phyloP scores from a whole-genome alignment of 2,113 vertebrate genomes.

The Clarias magur region DNA sequence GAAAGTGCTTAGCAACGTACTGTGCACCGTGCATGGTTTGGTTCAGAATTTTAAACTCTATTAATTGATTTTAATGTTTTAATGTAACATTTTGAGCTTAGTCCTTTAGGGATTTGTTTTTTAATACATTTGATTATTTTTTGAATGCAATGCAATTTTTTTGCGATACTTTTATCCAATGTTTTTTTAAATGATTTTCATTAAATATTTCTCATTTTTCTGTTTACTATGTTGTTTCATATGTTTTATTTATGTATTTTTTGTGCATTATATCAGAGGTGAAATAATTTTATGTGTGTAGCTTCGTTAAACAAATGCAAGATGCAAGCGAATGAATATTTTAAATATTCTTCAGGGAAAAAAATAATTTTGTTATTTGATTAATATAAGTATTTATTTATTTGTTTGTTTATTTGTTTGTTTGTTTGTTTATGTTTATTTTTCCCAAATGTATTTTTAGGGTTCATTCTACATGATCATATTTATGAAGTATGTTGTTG shows the following conservation, averaged over 20 bases:
- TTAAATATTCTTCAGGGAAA: not conserved
- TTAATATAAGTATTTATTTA: not conserved
- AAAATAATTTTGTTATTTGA: not conserved
- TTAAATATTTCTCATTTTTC: not conserved
- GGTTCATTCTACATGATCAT: not conserved
- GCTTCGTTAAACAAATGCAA: too few species aligned
- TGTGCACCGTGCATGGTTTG: not conserved
- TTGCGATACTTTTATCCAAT: not conserved
- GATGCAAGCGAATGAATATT: too few species aligned
- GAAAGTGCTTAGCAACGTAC: too few species aligned
- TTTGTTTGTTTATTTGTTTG: too few species aligned
- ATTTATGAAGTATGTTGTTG: not conserved
- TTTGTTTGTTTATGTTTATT: not conserved
- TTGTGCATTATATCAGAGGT: not conserved
- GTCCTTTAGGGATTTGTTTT: not conserved
- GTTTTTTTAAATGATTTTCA: not conserved
- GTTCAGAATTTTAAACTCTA: not conserved
- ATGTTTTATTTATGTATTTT: not conserved
- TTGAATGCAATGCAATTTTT: not conserved
- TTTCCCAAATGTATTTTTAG: too few species aligned
- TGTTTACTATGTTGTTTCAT: not conserved
- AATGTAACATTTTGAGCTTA: not conserved
- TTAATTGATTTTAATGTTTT: not conserved
- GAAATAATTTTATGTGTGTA: not conserved
- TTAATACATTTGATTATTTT: not conserved